These are phyloP conservation scores for Galaxias olidus DNA, from an alignment of 2,797 vertebrate species.

Conservation along the genomic window DNA sequence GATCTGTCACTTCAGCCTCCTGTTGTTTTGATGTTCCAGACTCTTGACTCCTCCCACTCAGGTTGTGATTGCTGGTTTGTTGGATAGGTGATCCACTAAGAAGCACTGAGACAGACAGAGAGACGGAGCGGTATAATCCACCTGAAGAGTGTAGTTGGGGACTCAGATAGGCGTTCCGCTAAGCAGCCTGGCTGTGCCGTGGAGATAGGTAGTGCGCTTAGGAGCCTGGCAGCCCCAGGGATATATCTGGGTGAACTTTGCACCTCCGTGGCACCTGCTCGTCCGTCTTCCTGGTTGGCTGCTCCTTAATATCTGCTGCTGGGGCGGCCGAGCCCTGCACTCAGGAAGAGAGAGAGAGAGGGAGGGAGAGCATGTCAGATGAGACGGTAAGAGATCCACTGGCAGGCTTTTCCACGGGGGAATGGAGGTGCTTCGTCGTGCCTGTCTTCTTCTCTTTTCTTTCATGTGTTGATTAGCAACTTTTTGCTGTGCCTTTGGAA, in stretches of 20 bases:
- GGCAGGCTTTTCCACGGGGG: neutral
- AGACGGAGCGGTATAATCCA: too few species aligned
- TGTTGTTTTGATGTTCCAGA: too few species aligned
- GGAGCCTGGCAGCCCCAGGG: slow-evolving; percentile 45
- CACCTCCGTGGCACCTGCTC: slow-evolving; percentile 43
- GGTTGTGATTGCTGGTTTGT: slow-evolving; percentile 40
- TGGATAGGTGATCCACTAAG: slow-evolving; percentile 62
- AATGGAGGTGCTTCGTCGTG: too few species aligned
- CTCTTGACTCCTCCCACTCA: neutral
- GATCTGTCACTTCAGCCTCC: too few species aligned
- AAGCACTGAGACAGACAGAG: slow-evolving; percentile 6
- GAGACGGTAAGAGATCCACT: slow-evolving; percentile 66
- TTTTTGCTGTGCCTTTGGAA: neutral
- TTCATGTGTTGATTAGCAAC: too few species aligned
- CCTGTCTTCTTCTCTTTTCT: too few species aligned
- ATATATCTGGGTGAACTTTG: slow-evolving; percentile 69
- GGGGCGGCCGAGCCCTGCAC: slow-evolving; percentile 29
- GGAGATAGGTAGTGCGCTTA: slow-evolving; percentile 57
- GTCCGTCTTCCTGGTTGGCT: slow-evolving; percentile 41
- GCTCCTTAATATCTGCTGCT: slow-evolving; percentile 37
- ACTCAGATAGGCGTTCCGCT: slow-evolving; percentile 54
- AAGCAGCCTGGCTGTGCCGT: slow-evolving; percentile 46
- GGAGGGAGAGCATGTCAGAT: slow-evolving; percentile 70
- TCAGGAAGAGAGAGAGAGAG: slow-evolving; percentile 30
- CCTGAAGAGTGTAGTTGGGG: too few species aligned